Evolutionary conservation across 2,888 invertebrate genomes (phyloP).

Genomic region (Anodontia alba): DNA sequence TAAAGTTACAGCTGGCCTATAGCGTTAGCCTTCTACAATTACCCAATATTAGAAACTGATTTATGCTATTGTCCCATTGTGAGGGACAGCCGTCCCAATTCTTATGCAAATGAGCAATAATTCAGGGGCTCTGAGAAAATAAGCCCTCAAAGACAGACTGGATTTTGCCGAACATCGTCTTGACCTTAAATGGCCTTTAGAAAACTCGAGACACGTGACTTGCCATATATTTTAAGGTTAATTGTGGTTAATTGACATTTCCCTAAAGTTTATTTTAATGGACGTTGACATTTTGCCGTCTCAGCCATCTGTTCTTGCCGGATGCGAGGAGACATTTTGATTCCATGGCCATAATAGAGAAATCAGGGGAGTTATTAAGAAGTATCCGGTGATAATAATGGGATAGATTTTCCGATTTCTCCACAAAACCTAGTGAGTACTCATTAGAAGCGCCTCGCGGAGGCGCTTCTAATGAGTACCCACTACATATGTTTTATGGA

Average conservation of each 20-base stretch:
- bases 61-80: neutral
- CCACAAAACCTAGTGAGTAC: too few relatives aligned
- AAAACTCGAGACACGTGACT: neutral
- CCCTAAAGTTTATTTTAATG: neutral
- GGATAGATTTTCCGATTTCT: too few relatives aligned
- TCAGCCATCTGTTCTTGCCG: neutral
- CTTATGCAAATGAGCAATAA: neutral
- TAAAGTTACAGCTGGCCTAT: neutral
- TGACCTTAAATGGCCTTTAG: neutral
- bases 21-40: neutral
- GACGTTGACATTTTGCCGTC: neutral
- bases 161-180: neutral
- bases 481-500: too few relatives aligned
- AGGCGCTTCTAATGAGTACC: too few relatives aligned
- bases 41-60: constrained; percentile 3
- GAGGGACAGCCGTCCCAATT: neutral
- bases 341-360: too few relatives aligned
- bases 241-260: neutral
- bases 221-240: neutral
- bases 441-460: too few relatives aligned
- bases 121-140: neutral
- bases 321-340: neutral
- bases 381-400: too few relatives aligned
- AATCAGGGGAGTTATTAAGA: too few relatives aligned
- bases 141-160: neutral